Base-by-base conservation (phyloP, 2,113 vertebrate genomes). In the Otus sunia region DNA sequence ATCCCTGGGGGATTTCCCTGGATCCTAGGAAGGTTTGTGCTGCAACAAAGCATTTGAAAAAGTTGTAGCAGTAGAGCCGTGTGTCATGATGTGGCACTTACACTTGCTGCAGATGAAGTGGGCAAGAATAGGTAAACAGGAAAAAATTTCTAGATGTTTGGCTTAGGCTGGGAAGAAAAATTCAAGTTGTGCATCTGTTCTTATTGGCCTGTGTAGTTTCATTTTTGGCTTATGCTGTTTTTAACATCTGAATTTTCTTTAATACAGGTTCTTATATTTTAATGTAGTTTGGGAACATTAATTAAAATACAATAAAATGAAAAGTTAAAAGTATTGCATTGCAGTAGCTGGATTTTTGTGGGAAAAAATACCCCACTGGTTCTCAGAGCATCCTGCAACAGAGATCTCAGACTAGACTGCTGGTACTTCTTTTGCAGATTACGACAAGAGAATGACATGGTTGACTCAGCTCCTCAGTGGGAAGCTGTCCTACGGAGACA, bases 381-480 rank as follows among this genome's bases (percentile, higher is more conserved):
- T 78, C 36, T 64, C 25, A 79, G 72, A 68, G 73, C 21, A 75
- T 83, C 32, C 16, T 75, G 37, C 32, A 47, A 34, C 20, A 53
- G 60, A 73, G 73, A 56, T 8, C 3, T 50, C 37, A 55, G 52
- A 63, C 37, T 60, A 86, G 90, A 87, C 41, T 25, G 4, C 7
- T 4, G 2, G 15, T 93, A 4, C 20, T 80, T 95, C 84, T 68
- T 78, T 86, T 62, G 22, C 97, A 99, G 99, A 97, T 97, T 98
- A 92, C 97, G 98, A 7, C 99, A 99, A 95, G 99, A 99, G 86
- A 99, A 98, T 45, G 98, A 98, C 58, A 98, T 99, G 98, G 96
- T 99, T 68, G 99, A 99, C 86, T 99, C 98, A 0, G 98, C 97
- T 12, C 98, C 99, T 53, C 99, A 99, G 94, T 99, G 99, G 99